Evolutionary conservation across 2,888 invertebrate genomes (phyloP).

Genomic region (Halocaridina rubra): DNA sequence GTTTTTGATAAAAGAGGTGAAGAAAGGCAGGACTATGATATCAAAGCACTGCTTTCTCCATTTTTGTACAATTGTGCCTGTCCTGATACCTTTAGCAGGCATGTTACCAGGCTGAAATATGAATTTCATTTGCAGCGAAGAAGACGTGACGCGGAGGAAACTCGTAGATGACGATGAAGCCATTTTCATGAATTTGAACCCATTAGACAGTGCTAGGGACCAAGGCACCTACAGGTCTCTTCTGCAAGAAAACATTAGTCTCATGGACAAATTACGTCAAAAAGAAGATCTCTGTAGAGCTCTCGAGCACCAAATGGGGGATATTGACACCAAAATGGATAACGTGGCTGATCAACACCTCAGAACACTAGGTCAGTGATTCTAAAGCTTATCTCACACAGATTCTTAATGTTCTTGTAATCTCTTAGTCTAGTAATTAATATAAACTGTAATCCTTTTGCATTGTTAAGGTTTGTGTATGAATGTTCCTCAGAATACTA

Average conservation of each 20-base stretch:
- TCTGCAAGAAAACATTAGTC: slow-evolving; percentile 70
- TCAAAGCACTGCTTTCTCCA: too few relatives aligned
- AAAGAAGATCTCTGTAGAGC: slow-evolving; percentile 70
- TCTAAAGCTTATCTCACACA: too few relatives aligned
- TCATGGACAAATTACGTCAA: slow-evolving; percentile 69
- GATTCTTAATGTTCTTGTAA: too few relatives aligned
- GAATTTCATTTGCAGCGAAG: slow-evolving; percentile 23
- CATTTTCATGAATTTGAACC: background rate
- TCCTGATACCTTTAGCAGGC: too few relatives aligned
- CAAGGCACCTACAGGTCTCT: slow-evolving; percentile 71
- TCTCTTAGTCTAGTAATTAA: too few relatives aligned
- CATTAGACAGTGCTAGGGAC: slow-evolving; percentile 66
- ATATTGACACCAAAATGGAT: slow-evolving; percentile 67
- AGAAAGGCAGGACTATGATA: too few relatives aligned
- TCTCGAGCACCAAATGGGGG: slow-evolving; percentile 68
- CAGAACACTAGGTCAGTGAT: slow-evolving; percentile 65
- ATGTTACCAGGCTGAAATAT: too few relatives aligned
- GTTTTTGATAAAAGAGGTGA: too few relatives aligned
- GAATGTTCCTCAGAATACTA: too few relatives aligned
- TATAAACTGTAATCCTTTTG: too few relatives aligned
- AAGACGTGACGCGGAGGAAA: slow-evolving; percentile 30
- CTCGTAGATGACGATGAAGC: slow-evolving; percentile 26
- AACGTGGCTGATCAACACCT: slow-evolving; percentile 65
- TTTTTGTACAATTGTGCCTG: too few relatives aligned
- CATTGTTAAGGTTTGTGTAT: too few relatives aligned